phyloP scores from a whole-genome alignment of 2,797 vertebrate genomes.

The Alca torda region DNA sequence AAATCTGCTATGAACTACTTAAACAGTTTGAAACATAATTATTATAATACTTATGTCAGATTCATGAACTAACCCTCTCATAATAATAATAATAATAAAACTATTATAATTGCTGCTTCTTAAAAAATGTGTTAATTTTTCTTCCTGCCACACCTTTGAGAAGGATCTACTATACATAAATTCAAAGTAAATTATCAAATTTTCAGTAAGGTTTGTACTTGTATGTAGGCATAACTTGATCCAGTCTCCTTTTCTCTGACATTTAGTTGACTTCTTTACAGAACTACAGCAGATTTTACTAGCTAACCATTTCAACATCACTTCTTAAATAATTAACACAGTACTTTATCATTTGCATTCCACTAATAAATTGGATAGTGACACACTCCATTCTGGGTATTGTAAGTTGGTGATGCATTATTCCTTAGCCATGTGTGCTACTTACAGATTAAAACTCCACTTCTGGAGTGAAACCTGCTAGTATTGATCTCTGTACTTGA shows the following conservation, averaged over 20 bases:
- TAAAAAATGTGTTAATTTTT: neutral
- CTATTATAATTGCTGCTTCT: neutral
- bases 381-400: neutral
- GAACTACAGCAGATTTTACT: slow-evolving; percentile 9
- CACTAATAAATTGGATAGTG: slow-evolving; percentile 37
- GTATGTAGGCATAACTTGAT: neutral
- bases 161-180: neutral
- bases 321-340: slow-evolving; percentile 36
- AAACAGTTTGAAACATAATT: neutral
- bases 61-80: neutral
- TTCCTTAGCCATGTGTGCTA: neutral
- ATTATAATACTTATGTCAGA: slow-evolving; percentile 20
- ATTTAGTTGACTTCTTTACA: neutral
- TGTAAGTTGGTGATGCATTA: neutral
- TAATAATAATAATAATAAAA: neutral
- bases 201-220: neutral
- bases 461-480: neutral
- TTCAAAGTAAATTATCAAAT: neutral
- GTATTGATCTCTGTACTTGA: neutral
- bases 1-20: slow-evolving; percentile 17
- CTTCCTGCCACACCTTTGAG: neutral
- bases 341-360: slow-evolving; percentile 57
- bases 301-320: slow-evolving; percentile 33
- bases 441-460: neutral
- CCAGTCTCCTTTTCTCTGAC: neutral